Evolutionary conservation across 1,140 invertebrate genomes (phyloP).

Genomic region (Carposina sasakii): DNA sequence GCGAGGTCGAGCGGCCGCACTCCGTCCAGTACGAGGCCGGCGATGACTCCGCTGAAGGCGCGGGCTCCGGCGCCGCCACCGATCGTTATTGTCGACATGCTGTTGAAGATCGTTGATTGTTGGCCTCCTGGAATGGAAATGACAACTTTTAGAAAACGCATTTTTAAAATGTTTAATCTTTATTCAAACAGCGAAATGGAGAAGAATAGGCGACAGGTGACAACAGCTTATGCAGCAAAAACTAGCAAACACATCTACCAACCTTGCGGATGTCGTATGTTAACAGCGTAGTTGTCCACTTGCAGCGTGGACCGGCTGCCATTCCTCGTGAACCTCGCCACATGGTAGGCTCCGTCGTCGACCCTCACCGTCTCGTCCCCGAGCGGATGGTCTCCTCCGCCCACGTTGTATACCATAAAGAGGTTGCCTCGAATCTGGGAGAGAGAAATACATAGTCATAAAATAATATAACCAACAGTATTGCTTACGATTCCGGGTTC

Average conservation of each 20-base stretch:
- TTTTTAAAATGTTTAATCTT: not conserved
- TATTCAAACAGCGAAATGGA: not conserved
- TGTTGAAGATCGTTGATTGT: conserved; percentile 93
- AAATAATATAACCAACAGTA: no score
- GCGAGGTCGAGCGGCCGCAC: conserved; percentile 88
- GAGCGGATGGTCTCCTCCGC: conserved; percentile 92
- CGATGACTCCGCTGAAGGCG: conserved; percentile 88
- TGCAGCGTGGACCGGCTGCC: conserved; percentile 94
- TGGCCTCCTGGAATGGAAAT: conserved; percentile 80
- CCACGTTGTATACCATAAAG: conserved; percentile 95
- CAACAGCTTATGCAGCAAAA: no score
- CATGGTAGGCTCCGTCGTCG: conserved; percentile 95
- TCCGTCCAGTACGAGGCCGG: conserved; percentile 91
- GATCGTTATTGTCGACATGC: conserved; percentile 91
- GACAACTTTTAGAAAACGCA: not conserved
- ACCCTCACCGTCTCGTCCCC: conserved; percentile 91
- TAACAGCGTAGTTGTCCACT: conserved; percentile 91
- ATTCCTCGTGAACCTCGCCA: conserved; percentile 89
- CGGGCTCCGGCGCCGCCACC: conserved; percentile 88
- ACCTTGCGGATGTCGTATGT: conserved; percentile 86
- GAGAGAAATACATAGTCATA: no score
- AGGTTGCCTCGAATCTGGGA: conserved; percentile 89
- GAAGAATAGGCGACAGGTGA: no score
- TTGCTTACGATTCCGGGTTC: no score
- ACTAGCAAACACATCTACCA: conserved; percentile 26